Conservation (phyloP, 2,797 vertebrate species). For the Acropternis orthonyx region DNA sequence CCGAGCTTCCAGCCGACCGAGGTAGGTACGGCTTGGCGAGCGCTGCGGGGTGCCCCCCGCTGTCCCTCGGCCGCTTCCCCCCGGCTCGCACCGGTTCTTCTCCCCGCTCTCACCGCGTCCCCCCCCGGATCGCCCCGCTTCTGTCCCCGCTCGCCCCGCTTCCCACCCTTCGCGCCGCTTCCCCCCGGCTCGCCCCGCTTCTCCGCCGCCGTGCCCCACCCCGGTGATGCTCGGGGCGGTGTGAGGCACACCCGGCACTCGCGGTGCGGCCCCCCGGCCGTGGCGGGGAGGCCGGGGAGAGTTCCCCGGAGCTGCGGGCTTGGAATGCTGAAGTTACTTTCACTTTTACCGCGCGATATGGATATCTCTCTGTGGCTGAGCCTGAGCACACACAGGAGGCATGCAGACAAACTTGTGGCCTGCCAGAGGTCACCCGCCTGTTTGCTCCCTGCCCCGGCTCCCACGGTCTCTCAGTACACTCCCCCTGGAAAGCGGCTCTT, state of each 20-base stretch:
- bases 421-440: not conserved
- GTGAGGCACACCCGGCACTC: accelerated
- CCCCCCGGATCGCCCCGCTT: no score
- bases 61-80: not conserved
- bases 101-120: not conserved
- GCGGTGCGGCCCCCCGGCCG: accelerated
- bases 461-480: accelerated
- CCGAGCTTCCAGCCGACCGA: no score
- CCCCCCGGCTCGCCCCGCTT: no score
- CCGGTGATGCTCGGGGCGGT: accelerated
- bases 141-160: not conserved
- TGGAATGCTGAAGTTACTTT: not conserved
- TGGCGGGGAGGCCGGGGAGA: not conserved
- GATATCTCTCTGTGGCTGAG: not conserved
- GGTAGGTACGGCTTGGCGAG: no score
- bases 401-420: not conserved
- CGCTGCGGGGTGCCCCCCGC: no score
- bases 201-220: no score
- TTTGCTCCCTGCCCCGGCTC: not conserved
- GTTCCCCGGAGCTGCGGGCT: not conserved
- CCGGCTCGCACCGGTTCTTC: no score
- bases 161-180: not conserved
- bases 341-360: not conserved
- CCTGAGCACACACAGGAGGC: not conserved
- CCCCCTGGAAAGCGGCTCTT: accelerated